Conservation (phyloP, 2,888 invertebrate species). For the Chrysolina haemoptera region DNA sequence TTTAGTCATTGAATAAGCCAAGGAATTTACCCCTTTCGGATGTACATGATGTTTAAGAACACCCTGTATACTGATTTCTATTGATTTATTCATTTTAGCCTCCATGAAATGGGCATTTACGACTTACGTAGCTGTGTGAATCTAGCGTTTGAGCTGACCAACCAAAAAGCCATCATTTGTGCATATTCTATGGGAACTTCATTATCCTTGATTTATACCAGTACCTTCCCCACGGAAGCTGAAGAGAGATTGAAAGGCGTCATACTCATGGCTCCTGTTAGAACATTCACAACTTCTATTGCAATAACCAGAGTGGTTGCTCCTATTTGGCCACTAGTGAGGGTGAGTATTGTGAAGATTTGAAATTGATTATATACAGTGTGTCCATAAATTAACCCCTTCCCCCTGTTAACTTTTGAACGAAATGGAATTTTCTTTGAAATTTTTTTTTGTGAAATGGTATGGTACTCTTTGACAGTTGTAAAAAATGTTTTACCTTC, state of each 20-base stretch:
- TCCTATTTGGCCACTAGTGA: neutral
- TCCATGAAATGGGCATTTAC: slow-evolving; percentile 47
- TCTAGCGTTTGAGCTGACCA: slow-evolving; percentile 33
- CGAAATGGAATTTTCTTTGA: too few species aligned
- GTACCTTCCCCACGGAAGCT: slow-evolving; percentile 33
- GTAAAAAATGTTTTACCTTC: too few species aligned
- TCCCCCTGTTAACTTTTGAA: too few species aligned
- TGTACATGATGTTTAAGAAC: too few species aligned
- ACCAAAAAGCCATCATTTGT: slow-evolving; percentile 41
- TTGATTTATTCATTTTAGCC: too few species aligned
- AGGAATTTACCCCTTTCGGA: too few species aligned
- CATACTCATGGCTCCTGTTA: slow-evolving; percentile 42
- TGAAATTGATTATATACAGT: too few species aligned
- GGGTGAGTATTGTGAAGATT: slow-evolving; percentile 20
- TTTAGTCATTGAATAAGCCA: too few species aligned
- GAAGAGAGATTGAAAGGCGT: slow-evolving; percentile 32
- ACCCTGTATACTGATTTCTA: too few species aligned
- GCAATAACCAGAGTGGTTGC: neutral
- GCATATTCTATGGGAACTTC: slow-evolving; percentile 49
- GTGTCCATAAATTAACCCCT: too few species aligned
- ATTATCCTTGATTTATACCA: slow-evolving; percentile 36
- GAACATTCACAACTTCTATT: slow-evolving; percentile 8
- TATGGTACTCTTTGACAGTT: too few species aligned
- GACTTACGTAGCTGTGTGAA: slow-evolving; percentile 37
- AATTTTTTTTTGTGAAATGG: too few species aligned